Evolutionary conservation across 2,888 invertebrate genomes (phyloP), one percentile per base, ranked within the genome.

Genomic region (Nephrotoma appendiculata): DNA sequence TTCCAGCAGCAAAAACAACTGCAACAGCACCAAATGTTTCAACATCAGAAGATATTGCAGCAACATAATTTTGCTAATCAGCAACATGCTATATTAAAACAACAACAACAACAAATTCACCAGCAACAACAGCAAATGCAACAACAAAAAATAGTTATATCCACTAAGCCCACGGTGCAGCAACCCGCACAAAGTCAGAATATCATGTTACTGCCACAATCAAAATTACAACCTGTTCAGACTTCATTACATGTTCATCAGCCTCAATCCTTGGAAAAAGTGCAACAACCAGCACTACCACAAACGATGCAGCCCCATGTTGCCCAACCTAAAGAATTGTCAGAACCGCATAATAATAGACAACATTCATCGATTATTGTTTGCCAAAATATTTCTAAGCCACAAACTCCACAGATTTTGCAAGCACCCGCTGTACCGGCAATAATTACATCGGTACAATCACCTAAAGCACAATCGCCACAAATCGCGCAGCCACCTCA

Each of bases 31-130:
- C 86, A 86, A 86, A 86, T 48, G 41, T 86, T 87, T 85, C 85
- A 85, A 43, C 85, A 85, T 42, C 85, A 85, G 6, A 41, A 85
- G 7, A 71, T 87, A 31, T 87, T 89, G 11, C 87, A 85, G 42
- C 87, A 57, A 15, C 87, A 87, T 44, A 57, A 71, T 45, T 44
- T n/a, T n/a, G 52, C 89, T 41, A 89, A 89, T 45, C 90, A 86
- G 7, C 43, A 44, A 15, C 87, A 87, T 45, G 83, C 83, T 15
- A 43, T 85, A 45, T 86, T 86, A 43, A 86, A 43, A 6, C 71
- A 71, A 12, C 57, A 31, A 86, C 31, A 52, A 43, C 87, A 83
- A 85, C 83, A 44, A n/a, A 87, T 85, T 45, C 57, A 83, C 45
- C 86, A 86, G 83, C 86, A 86, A 41, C 86, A 83, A 12, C 85